Percentiles rank a stretch among this genome's conserved stretches.
Evolutionary conservation across 2,888 invertebrate species (phyloP).

Genomic region (Drosophila prolongata): DNA sequence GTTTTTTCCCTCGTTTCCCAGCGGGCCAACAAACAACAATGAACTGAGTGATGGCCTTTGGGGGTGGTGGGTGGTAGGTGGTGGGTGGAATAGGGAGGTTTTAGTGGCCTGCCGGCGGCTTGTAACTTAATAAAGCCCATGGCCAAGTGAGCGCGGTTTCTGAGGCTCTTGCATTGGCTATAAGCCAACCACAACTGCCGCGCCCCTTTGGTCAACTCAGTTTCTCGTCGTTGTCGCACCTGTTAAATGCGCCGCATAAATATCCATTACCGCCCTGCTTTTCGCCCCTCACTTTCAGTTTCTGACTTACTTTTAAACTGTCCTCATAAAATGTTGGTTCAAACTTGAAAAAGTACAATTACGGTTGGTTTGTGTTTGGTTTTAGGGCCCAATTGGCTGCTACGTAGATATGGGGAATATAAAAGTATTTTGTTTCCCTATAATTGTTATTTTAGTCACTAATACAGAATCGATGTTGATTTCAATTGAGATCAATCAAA

Average conservation of each 20-base stretch:
- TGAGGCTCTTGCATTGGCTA: slow-evolving; percentile 23
- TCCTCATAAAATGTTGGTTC: slow-evolving; percentile 43
- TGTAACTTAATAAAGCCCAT: slow-evolving; percentile 46
- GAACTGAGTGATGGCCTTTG: slow-evolving; percentile 30
- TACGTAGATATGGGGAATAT: not conserved
- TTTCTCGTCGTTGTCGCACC: slow-evolving; percentile 43
- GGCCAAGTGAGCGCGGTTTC: slow-evolving; percentile 38
- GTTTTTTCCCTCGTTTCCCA: slow-evolving; percentile 22
- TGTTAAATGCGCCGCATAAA: slow-evolving; percentile 65
- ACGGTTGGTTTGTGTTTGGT: not conserved
- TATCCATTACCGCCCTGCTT: slow-evolving; percentile 49
- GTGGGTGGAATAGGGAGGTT: slow-evolving; percentile 10
- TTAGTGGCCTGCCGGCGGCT: slow-evolving; percentile 10
- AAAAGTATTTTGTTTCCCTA: not conserved
- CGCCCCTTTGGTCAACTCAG: slow-evolving; percentile 18
- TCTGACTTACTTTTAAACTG: slow-evolving; percentile 34
- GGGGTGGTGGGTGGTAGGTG: not conserved
- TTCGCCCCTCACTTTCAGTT: not conserved
- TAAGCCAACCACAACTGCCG: slow-evolving; percentile 24
- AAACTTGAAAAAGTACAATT: slow-evolving; percentile 30
- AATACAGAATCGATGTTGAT: not conserved
- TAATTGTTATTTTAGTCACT: slow-evolving; percentile 13
- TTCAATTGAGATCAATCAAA: not conserved
- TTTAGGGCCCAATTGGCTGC: slow-evolving; percentile 1
- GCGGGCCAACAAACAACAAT: slow-evolving; percentile 74